Evolutionary conservation across 2,888 invertebrate species (phyloP), one percentile per base, ranked within the genome.

Genomic region (Drosophila kokeensis): DNA sequence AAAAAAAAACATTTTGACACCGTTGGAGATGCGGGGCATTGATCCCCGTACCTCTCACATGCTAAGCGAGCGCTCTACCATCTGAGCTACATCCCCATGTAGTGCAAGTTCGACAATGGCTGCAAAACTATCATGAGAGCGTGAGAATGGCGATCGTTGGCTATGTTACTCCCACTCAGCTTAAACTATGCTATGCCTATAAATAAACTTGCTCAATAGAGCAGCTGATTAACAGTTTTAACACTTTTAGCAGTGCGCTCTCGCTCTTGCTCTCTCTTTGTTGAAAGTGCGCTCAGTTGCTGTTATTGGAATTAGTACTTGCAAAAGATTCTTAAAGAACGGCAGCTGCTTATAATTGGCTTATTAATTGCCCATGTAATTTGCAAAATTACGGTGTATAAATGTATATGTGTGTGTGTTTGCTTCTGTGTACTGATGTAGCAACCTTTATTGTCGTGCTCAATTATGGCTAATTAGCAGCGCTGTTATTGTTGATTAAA

Each of bases 1-100:
- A 40, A 50, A 27, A 49, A 45, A 36, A 58, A 64, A 21, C 48
- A 42, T 54, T 38, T 10, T 27, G 7, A 40, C 40, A 57, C 30
- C 29, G 18, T 58, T 91, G 91, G 91, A 91, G 92, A 91, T 91
- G 92, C 91, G 91, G 91, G 91, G 91, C 82, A 91, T 91, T 90
- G 92, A 91, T 91, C 92, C 91, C 92, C 91, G 92, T 91, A 92
- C 92, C 91, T 92, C 91, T 92, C 92, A 92, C 92, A 91, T 92
- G 92, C 92, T 92, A 91, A 91, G 91, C 92, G 91, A 91, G 91
- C 92, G 91, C 92, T 91, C 91, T 91, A 92, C 92, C 91, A 91
- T 91, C 92, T 92, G 91, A 91, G 91, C 91, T 92, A 92, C 91
- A 92, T 92, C 92, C 92, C 92, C 92, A 38, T 72, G 57, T 80